Evolutionary conservation across 2,888 invertebrate species (phyloP).

Genomic region (Ecliptopera silaceata): DNA sequence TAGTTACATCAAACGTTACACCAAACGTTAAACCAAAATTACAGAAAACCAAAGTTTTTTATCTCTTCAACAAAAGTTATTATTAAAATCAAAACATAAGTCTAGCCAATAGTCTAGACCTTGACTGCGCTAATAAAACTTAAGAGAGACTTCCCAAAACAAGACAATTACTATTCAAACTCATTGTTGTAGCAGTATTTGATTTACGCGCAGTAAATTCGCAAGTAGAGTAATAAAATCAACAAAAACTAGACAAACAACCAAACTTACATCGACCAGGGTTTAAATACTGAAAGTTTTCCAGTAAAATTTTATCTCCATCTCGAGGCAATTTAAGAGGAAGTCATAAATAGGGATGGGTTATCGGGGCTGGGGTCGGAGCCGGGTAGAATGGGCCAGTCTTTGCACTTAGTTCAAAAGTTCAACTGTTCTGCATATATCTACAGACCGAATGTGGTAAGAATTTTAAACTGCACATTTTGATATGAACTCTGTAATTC

Average conservation of each 20-base stretch:
- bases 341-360: conserved; percentile 48
- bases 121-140: not conserved
- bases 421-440: conserved; percentile 2
- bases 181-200: conserved; percentile 12
- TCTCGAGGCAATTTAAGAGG: conserved; percentile 48
- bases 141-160: conserved; percentile 1
- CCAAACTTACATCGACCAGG: conserved; percentile 30
- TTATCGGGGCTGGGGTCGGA: conserved; percentile 5
- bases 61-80: too few species aligned
- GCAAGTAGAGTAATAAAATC: conserved; percentile 31
- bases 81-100: too few species aligned
- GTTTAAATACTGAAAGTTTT: conserved; percentile 39
- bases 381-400: not conserved
- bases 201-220: conserved; percentile 22
- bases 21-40: too few species aligned
- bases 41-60: too few species aligned
- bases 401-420: not conserved
- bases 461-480: not conserved
- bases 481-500: too few species aligned
- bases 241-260: conserved; percentile 39
- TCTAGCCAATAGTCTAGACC: not conserved
- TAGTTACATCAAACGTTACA: too few species aligned
- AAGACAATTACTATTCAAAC: conserved; percentile 12
- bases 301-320: conserved; percentile 45
- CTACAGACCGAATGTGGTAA: not conserved